Evolutionary conservation across 2,888 invertebrate genomes (phyloP).

Genomic region (Hydroisotoma schaefferi): DNA sequence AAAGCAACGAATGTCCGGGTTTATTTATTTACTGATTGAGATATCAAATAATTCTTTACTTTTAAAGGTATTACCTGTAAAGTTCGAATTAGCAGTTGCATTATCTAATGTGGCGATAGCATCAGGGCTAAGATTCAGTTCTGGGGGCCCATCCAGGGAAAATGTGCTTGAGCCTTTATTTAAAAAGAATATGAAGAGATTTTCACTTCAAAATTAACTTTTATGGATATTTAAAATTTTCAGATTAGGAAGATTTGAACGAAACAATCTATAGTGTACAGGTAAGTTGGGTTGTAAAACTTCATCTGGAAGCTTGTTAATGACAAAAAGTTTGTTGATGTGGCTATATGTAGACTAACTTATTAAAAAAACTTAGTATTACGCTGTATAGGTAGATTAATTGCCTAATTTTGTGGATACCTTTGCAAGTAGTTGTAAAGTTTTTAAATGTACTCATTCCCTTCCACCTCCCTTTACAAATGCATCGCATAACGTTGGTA

Average conservation of each 20-base stretch:
- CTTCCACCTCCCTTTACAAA: slow-evolving; percentile 33
- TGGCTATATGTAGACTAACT: no score
- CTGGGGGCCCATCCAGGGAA: slow-evolving; percentile 24
- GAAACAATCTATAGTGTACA: no score
- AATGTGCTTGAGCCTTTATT: slow-evolving; percentile 11
- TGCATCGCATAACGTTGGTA: slow-evolving; percentile 24
- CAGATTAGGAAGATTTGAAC: no score
- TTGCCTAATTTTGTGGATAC: no score
- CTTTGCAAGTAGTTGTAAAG: slow-evolving; percentile 19
- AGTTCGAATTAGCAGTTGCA: not conserved
- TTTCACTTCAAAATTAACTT: no score
- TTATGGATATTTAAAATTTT: no score
- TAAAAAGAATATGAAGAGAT: no score
- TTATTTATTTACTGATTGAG: not conserved
- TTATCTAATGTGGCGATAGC: slow-evolving; percentile 12
- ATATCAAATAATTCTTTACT: not conserved
- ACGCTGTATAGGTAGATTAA: no score
- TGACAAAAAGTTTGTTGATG: no score
- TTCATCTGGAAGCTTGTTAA: no score
- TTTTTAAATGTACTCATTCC: slow-evolving; percentile 28
- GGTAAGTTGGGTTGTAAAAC: no score
- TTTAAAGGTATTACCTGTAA: slow-evolving; percentile 11
- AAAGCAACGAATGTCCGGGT: not conserved
- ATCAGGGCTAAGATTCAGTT: slow-evolving; percentile 21
- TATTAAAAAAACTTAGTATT: no score